Evolutionary conservation across 2,888 invertebrate species (phyloP).

Genomic region (Drosophila nigritarsus): DNA sequence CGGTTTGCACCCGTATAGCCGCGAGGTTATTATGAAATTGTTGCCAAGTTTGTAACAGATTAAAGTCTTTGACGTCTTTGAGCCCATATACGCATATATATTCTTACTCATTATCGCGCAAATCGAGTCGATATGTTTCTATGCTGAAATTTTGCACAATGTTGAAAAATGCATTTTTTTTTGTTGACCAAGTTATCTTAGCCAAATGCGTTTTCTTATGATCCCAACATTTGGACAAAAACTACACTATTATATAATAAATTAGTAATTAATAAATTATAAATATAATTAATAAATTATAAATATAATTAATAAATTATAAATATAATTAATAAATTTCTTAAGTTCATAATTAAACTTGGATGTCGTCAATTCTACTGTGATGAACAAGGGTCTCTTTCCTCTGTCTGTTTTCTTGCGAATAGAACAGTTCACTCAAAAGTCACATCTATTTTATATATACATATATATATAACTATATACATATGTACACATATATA

Average conservation of each 20-base stretch:
- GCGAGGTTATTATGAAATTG: background rate
- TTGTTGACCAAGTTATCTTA: background rate
- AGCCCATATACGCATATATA: background rate
- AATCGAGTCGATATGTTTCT: background rate
- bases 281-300: too few relatives aligned
- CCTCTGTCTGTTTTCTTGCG: too few relatives aligned
- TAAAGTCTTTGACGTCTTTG: background rate
- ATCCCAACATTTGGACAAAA: background rate
- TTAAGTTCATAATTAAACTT: background rate
- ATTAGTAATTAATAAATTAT: too few relatives aligned
- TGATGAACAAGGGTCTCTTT: too few relatives aligned
- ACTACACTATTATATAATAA: background rate
- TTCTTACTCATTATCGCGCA: background rate
- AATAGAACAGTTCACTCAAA: background rate
- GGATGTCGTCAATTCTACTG: background rate
- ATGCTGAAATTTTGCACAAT: background rate
- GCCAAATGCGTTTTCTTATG: conserved; percentile 35
- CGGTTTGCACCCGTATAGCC: background rate
- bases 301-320: too few relatives aligned
- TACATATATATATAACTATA: background rate
- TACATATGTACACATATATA: background rate
- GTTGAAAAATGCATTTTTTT: background rate
- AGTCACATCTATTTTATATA: background rate
- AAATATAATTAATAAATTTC: background rate
- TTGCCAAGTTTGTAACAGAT: background rate